Evolutionary conservation across 2,113 vertebrate species (phyloP).

Genomic region (Hyla sarda): DNA sequence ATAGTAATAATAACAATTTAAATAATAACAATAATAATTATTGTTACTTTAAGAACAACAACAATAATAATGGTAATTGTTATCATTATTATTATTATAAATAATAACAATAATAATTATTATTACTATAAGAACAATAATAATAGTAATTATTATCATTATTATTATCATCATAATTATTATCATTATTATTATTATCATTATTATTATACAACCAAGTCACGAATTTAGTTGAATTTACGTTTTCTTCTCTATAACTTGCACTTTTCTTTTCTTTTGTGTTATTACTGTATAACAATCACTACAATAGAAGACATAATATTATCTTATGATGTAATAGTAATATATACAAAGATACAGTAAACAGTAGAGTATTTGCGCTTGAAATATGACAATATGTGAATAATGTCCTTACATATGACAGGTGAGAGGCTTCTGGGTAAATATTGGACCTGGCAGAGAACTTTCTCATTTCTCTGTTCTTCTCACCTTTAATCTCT

Average conservation of each 20-base stretch:
- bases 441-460: conserved; percentile 16
- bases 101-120: not conserved
- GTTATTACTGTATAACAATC: not conserved
- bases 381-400: not conserved
- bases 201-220: too few species aligned
- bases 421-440: conserved; percentile 2
- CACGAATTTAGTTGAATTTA: not conserved
- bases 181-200: not conserved
- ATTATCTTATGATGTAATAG: not conserved
- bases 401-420: not conserved
- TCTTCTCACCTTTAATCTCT: not conserved
- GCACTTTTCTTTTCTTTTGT: not conserved
- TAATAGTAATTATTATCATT: too few species aligned
- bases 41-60: too few species aligned
- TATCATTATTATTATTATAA: too few species aligned
- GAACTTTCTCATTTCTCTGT: not conserved
- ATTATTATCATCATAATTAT: too few species aligned
- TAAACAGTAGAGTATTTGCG: not conserved
- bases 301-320: not conserved
- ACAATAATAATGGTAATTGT: not conserved
- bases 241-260: not conserved
- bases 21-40: too few species aligned
- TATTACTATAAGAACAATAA: too few species aligned
- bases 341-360: not conserved
- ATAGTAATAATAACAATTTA: not conserved